Base-by-base conservation (phyloP, 2,113 vertebrate genomes). In the Maccullochella peelii region DNA sequence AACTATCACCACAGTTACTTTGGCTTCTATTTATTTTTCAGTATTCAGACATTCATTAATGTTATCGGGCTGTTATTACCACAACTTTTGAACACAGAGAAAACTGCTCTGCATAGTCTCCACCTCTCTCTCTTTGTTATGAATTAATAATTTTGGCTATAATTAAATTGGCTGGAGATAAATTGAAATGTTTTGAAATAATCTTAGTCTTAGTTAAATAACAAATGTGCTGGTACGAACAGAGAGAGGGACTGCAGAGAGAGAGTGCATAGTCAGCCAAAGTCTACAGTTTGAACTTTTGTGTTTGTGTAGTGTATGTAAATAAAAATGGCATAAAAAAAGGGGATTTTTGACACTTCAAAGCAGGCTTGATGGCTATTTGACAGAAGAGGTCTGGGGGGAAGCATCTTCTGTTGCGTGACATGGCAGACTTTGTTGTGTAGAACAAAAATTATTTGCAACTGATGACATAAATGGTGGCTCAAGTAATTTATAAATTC, bases 1-100 rank as follows among this genome's bases (percentile, higher is more conserved):
- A 63, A 90, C 70, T 36, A 58, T 74, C 11, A 55, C 63, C 25
- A 57, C 20, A 54, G 23, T 77, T 52, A 58, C 44, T 72, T 61
- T 30, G 8, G 20, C 6, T 79, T n/a, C 38, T 57, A 9, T 65
- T 63, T 67, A 27, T 77, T 81, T 67, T 50, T 40, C n/a, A 52
- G 58, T 42, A 68, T 57, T 33, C 33, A 82, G 61, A 65, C 69
- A 50, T 61, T 76, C 59, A 71, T 85, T 85, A 80, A 66, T 73
- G 14, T 78, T 80, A 68, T 61, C 74, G 70, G 47, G 44, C 42
- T 47, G 38, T 57, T 70, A 47, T 67, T 66, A 62, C 5, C 12
- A 59, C 73, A 52, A 42, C 74, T 68, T 76, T 42, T 85, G 44
- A 68, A 38, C 23, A 69, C 57, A 49, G 14, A 63, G 14, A 73